Percentiles rank a stretch among this genome's conserved stretches.
Conservation (phyloP, 2,888 invertebrate genomes). For the Lissonota sp. region DNA sequence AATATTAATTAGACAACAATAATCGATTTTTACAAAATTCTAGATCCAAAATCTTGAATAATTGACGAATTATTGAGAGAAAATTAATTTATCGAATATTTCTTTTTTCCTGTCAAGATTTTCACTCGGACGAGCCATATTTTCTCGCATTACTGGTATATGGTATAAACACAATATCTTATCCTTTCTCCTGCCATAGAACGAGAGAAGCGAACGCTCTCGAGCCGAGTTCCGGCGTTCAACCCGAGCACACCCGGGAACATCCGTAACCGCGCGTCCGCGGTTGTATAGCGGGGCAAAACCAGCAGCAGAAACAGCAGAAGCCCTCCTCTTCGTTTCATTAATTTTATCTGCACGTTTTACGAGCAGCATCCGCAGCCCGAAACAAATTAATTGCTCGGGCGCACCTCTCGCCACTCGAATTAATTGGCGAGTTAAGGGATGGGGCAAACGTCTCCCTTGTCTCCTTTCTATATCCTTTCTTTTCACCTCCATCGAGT, state of each 20-base stretch:
- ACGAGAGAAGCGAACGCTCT: constrained; percentile 28
- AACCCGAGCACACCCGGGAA: constrained; percentile 36
- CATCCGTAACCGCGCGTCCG: constrained; percentile 33
- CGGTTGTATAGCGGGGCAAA: constrained; percentile 12
- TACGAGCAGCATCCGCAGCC: constrained; percentile 76
- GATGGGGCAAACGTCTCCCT: constrained; percentile 51
- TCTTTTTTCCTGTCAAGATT: background rate
- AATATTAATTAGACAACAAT: too few species aligned
- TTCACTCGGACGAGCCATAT: background rate
- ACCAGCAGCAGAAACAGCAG: constrained; percentile 21
- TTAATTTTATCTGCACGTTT: constrained; percentile 78
- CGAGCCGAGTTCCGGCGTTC: constrained; percentile 39
- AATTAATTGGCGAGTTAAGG: constrained; percentile 75
- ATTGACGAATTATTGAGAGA: too few species aligned
- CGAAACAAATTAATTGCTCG: constrained; percentile 76
- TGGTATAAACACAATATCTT: constrained; percentile 15
- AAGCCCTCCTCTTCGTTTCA: constrained; percentile 70
- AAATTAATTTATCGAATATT: background rate
- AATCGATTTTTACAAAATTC: too few species aligned
- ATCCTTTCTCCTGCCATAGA: constrained; percentile 19
- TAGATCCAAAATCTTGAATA: too few species aligned
- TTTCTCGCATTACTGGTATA: background rate
- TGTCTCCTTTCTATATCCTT: constrained; percentile 15
- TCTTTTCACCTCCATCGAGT: background rate
- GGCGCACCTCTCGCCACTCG: constrained; percentile 72